Percentiles rank a stretch among this genome's conserved stretches.
Conservation (phyloP, 1,140 invertebrate genomes). For the Olivierus martensii region DNA sequence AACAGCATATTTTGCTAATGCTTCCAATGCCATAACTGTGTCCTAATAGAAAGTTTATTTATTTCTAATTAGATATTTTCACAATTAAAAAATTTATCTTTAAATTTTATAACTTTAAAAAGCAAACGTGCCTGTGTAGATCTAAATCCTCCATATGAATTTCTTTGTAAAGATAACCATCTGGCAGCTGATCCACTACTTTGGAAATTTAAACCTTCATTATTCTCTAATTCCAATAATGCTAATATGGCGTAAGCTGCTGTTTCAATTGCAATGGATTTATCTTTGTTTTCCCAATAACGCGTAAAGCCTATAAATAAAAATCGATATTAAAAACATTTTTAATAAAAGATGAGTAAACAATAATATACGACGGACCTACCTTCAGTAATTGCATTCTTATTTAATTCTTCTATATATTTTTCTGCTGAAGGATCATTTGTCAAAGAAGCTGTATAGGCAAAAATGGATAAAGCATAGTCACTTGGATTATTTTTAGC, state of each 20-base stretch:
- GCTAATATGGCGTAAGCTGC: slow-evolving; percentile 55
- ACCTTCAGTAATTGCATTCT: background rate
- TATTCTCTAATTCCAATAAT: slow-evolving; percentile 38
- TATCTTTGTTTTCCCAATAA: background rate
- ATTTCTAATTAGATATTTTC: no score
- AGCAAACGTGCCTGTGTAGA: slow-evolving; percentile 48
- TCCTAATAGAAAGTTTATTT: no score
- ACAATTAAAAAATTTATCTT: background rate
- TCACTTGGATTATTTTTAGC: background rate
- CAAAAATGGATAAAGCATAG: background rate
- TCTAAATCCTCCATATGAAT: slow-evolving; percentile 57
- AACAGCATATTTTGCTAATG: slow-evolving; percentile 42
- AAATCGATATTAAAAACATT: no score
- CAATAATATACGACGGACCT: no score
- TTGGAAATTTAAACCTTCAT: slow-evolving; percentile 41
- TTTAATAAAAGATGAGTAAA: no score
- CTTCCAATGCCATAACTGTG: slow-evolving; percentile 48
- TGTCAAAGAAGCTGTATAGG: background rate
- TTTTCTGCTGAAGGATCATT: background rate
- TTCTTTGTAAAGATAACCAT: slow-evolving; percentile 59
- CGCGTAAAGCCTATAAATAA: no score
- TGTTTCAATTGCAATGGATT: slow-evolving; percentile 48
- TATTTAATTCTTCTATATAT: background rate
- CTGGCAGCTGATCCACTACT: slow-evolving; percentile 40
- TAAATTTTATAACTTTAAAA: no score